These are phyloP conservation scores for Leucoraja ocellata DNA, from an alignment of 2,797 vertebrate genomes.

Conservation along the genomic window DNA sequence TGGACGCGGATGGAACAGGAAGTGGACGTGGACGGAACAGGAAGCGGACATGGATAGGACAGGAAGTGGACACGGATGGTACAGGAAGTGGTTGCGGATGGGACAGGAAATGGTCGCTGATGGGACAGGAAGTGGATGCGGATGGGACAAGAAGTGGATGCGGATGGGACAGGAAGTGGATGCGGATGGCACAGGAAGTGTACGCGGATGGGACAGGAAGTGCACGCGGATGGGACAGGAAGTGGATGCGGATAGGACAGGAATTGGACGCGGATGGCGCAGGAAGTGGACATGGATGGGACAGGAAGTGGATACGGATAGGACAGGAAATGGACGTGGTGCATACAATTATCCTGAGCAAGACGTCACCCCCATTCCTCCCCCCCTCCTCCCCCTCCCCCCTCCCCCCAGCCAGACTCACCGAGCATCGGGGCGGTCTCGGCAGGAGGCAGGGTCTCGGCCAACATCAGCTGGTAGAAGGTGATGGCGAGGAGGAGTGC, in stretches of 20 bases:
- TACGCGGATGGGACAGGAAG: background rate
- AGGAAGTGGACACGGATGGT: too few species aligned
- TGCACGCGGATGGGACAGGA: background rate
- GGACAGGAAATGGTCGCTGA: background rate
- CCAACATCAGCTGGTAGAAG: constrained; percentile 83
- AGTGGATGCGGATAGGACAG: too few species aligned
- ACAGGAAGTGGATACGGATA: too few species aligned
- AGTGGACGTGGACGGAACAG: background rate
- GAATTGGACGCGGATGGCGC: too few species aligned
- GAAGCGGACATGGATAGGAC: too few species aligned
- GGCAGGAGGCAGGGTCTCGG: constrained; percentile 82
- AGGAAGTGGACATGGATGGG: too few species aligned
- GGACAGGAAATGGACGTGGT: too few species aligned
- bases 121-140: background rate
- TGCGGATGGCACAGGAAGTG: background rate
- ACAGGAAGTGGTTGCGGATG: too few species aligned
- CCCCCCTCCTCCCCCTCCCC: background rate
- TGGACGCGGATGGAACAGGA: too few species aligned
- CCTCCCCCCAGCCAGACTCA: background rate
- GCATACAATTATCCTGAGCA: too few species aligned
- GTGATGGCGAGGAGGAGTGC: constrained; percentile 83
- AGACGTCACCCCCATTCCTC: background rate
- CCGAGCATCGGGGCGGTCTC: constrained; percentile 78
- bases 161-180: background rate
- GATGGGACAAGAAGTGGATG: background rate